phyloP scores from a whole-genome alignment of 2,797 vertebrate genomes.

The Diplodus sargus region DNA sequence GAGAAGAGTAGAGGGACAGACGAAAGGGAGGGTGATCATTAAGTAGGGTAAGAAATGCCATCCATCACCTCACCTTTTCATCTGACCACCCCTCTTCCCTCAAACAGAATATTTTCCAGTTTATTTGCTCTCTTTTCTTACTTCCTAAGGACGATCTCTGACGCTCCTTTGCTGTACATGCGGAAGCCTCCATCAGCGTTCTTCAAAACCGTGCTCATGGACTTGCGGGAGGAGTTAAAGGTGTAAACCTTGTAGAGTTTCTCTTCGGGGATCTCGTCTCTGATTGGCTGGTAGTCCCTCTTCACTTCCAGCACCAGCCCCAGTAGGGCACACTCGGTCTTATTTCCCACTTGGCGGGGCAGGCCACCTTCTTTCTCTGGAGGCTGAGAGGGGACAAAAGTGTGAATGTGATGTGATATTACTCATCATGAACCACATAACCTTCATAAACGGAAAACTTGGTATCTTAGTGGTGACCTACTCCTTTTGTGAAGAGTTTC shows the following conservation, averaged over 20 bases:
- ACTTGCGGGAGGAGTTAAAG: constrained; percentile 97
- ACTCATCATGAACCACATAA: neutral
- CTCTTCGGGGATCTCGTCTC: constrained; percentile 95
- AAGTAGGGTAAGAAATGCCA: neutral
- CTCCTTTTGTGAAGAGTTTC: neutral
- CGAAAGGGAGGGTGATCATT: neutral
- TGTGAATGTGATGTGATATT: neutral
- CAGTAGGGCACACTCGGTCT: constrained; percentile 95
- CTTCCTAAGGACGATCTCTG: constrained; percentile 97
- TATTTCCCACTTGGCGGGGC: constrained; percentile 96
- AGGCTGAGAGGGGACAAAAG: constrained; percentile 79
- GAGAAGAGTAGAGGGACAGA: neutral
- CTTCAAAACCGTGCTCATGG: constrained; percentile 96
- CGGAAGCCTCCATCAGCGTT: constrained; percentile 88
- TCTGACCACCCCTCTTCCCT: neutral
- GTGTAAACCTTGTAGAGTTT: constrained; percentile 98
- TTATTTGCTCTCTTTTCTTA: constrained; percentile 61
- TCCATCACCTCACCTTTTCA: neutral
- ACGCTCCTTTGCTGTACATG: constrained; percentile 99
- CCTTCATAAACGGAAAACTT: no score
- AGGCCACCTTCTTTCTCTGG: constrained; percentile 96
- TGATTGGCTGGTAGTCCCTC: constrained; percentile 94
- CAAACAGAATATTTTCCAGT: neutral
- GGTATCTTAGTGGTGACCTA: neutral
- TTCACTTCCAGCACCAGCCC: constrained; percentile 93